Evolutionary conservation across 2,888 invertebrate genomes (phyloP), one percentile per base, ranked within the genome.

Genomic region (Ferrisia virgata): DNA sequence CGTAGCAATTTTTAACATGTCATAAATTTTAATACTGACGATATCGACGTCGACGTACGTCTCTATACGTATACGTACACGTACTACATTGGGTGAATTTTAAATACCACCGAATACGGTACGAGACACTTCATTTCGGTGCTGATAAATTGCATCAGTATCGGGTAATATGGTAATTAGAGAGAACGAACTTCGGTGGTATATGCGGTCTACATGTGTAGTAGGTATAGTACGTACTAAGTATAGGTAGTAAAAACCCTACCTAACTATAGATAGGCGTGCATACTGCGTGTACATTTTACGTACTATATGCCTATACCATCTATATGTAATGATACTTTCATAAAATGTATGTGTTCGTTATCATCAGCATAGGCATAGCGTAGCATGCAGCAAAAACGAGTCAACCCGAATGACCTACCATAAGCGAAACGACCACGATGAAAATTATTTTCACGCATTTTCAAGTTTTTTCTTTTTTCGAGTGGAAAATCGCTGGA

Each of bases 131-230:
- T 64, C 58, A 64, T 64, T 64, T 64, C 28, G 58, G 58, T 1
- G 58, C 28, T 64, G 58, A 64, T 64, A 64, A 64, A 64, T 64
- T 64, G 58, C 58, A 64, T 64, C 58, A 64, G 58, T 28, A 28
- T 11, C 13, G 28, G 25, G 28, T 64, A 64, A 22, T 64, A 64
- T 64, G 58, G 58, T 64, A 64, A 64, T 64, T 64, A 64, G 58
- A 64, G 47, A 18, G 18, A 3, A 8, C 25, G 11, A 28, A 64
- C 28, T 9, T 28, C 13, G 58, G 58, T 11, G 25, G 58, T 9
- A 28, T 1, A 64, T 5, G 9, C 9, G 58, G n/a, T n/a, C n/a
- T n/a, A n/a, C n/a, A n/a, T n/a, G n/a, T n/a, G n/a, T n/a, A n/a
- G n/a, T n/a, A n/a, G n/a, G n/a, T n/a, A n/a, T n/a, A n/a, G n/a